Percentiles rank a stretch among this genome's conserved stretches.
Conservation (phyloP, 92 coral and sea anemone species). For the Actinernus sp. region DNA sequence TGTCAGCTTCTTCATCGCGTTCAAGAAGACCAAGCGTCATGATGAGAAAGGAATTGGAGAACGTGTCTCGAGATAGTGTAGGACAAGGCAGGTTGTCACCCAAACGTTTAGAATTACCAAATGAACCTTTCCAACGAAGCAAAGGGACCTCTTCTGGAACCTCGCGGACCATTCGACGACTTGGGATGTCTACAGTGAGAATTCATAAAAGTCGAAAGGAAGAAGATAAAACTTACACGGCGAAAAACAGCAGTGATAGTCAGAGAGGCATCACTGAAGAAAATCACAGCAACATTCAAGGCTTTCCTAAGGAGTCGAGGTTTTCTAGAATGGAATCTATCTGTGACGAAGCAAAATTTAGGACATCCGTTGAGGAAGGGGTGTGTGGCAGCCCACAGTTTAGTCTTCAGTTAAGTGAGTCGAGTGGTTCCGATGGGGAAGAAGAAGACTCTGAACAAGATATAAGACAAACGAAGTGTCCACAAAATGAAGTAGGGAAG, state of each 20-base stretch:
- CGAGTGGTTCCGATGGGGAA: slow-evolving; percentile 44
- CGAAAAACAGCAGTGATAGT: neutral
- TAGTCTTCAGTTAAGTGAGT: slow-evolving; percentile 36
- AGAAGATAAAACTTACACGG: neutral
- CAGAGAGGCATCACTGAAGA: neutral
- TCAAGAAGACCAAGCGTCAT: too few relatives aligned
- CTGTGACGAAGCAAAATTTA: too few relatives aligned
- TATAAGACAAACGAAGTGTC: neutral
- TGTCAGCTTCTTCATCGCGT: too few relatives aligned
- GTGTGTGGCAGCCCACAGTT: slow-evolving; percentile 1
- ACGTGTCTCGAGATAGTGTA: too few relatives aligned
- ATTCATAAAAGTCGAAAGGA: neutral
- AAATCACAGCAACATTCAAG: neutral
- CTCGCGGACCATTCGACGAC: slow-evolving; percentile 1
- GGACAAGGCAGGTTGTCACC: too few relatives aligned
- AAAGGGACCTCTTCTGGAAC: too few relatives aligned
- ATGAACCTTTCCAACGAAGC: too few relatives aligned
- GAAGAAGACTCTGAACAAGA: neutral
- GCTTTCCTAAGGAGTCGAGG: too few relatives aligned
- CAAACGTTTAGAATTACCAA: too few relatives aligned
- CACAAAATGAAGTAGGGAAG: too few relatives aligned
- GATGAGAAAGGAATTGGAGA: too few relatives aligned
- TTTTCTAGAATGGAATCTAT: too few relatives aligned
- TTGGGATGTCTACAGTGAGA: slow-evolving; percentile 14
- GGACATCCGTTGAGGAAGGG: neutral